These are phyloP conservation scores for Thalassarche chlororhynchos DNA, from an alignment of 2,113 vertebrate species.

Conservation along the genomic window DNA sequence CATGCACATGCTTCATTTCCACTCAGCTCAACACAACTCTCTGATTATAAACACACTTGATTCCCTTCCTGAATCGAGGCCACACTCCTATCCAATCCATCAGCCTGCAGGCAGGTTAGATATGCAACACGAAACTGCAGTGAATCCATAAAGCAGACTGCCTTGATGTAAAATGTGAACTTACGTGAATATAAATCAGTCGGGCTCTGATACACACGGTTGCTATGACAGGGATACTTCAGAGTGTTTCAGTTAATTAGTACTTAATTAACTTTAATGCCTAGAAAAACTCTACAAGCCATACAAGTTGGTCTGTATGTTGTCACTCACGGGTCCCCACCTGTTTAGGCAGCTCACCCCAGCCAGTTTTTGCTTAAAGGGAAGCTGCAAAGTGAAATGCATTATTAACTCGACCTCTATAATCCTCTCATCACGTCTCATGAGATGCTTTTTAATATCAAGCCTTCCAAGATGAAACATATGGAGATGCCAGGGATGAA, in stretches of 20 bases:
- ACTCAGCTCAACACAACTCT: neutral
- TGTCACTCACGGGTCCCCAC: neutral
- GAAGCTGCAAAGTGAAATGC: neutral
- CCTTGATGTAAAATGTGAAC: neutral
- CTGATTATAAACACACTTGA: neutral
- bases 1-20: neutral
- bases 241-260: constrained; percentile 26
- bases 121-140: neutral
- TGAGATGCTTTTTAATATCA: neutral
- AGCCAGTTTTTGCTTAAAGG: neutral
- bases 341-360: neutral
- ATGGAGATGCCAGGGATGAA: neutral
- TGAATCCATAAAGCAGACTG: neutral
- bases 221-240: neutral
- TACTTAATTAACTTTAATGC: neutral
- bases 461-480: neutral
- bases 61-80: neutral
- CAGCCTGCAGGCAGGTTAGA: neutral
- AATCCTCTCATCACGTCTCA: neutral
- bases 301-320: neutral
- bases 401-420: neutral
- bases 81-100: fast-evolving
- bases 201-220: neutral
- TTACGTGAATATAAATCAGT: neutral
- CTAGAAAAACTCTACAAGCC: neutral